A percentile compares a stretch with the other conserved stretches of the same genome.
phyloP scores from a whole-genome alignment of 2,888 invertebrate species.

The Blastobasis adustella region DNA sequence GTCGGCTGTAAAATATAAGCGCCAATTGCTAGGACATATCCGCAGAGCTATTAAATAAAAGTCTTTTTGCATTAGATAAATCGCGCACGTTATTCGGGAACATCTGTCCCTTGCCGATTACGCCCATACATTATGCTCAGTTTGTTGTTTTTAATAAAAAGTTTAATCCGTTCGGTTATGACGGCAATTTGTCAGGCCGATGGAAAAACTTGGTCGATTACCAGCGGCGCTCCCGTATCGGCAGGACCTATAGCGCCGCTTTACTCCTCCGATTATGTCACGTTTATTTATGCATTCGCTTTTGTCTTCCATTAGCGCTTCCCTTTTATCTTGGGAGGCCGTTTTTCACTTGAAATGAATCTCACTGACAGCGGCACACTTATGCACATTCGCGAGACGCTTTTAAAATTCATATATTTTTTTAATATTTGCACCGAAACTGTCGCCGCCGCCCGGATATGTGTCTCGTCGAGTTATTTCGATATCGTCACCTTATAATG shows the following conservation, averaged over 20 bases:
- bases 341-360: slow-evolving; percentile 53
- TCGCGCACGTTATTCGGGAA: slow-evolving; percentile 67
- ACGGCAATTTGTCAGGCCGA: slow-evolving; percentile 69
- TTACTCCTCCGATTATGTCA: slow-evolving; percentile 59
- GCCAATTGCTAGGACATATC: slow-evolving; percentile 65
- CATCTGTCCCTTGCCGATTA: slow-evolving; percentile 73
- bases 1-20: slow-evolving; percentile 61
- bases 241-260: slow-evolving; percentile 33
- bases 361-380: slow-evolving; percentile 29
- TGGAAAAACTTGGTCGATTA: slow-evolving; percentile 72
- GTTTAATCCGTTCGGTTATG: slow-evolving; percentile 74
- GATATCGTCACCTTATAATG: slow-evolving; percentile 61
- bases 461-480: slow-evolving; percentile 48
- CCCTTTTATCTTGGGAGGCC: slow-evolving; percentile 41
- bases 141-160: slow-evolving; percentile 75
- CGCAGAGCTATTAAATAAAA: slow-evolving; percentile 70
- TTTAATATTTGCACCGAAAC: slow-evolving; percentile 33
- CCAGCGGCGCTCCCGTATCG: slow-evolving; percentile 39
- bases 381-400: slow-evolving; percentile 33
- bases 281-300: slow-evolving; percentile 65
- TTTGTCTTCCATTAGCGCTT: slow-evolving; percentile 67
- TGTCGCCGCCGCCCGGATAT: slow-evolving; percentile 40
- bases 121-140: slow-evolving; percentile 71
- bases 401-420: slow-evolving; percentile 35
- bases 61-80: slow-evolving; percentile 74